Evolutionary conservation across 2,113 vertebrate species (phyloP), one percentile per base, ranked within the genome.

Genomic region (Microtus richardsoni): DNA sequence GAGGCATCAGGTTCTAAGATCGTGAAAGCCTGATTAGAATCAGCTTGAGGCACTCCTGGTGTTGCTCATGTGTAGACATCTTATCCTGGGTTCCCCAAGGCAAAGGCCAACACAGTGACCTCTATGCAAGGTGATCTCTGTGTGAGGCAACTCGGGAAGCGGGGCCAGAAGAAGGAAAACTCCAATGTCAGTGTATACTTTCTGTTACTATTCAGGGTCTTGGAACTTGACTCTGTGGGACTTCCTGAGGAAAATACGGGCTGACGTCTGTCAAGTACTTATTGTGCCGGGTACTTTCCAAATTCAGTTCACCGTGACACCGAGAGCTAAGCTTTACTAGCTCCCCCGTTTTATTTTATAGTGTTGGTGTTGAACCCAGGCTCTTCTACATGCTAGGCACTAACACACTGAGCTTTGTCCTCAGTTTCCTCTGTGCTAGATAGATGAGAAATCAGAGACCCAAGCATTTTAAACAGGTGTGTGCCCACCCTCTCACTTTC

Each of bases 391-490:
- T 44, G 49, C 22, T 49, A 82, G 47, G 36, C 21, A 84, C 68
- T 62, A 24, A 4, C 19, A 2, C 19, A 14, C 64, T 71, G 19
- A 26, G 39, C 39, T 36, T 19, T 14, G 14, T 39, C 7, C 5
- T 74, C 54, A 49, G 22, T 3, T n/a, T 22, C 84, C 75, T 21
- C 19, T 54, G n/a, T 44, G 30, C 86, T 90, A 86, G 41, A 75
- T 33, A 95, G 16, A 92, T 11, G n/a, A 93, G 36, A 88, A 95
- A 90, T 22, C 60, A n/a, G 52, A 95, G 22, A 36, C 64, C 74
- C 24, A 33, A 78, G 84, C n/a, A 17, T 8, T 26, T 22, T 79
- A 74, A 60, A 75, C 0, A 52, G 4, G 13, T 19, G 2, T 21
- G 16, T 24, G n/a, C 1, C 62, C 44, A 73, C 66, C 66, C 9